Evolutionary conservation across 2,113 vertebrate species (phyloP).

Genomic region (zebrafish (Danio rerio)): DNA sequence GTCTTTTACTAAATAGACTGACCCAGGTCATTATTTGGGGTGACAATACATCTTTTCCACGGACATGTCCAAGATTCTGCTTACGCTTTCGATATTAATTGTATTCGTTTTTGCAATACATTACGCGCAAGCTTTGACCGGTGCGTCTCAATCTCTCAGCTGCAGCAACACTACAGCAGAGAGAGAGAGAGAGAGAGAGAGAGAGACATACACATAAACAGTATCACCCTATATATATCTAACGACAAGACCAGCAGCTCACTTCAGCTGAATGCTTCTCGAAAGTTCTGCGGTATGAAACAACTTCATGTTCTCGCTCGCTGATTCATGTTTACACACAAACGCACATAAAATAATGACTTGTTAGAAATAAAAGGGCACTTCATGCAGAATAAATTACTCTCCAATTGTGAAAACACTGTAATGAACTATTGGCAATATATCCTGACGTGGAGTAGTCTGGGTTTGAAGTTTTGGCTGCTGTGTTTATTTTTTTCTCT

Average conservation of each 20-base stretch:
- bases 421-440: neutral
- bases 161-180: too few relatives aligned
- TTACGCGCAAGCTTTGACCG: too few relatives aligned
- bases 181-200: too few relatives aligned
- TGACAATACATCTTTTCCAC: too few relatives aligned
- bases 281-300: neutral
- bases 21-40: too few relatives aligned
- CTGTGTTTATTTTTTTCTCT: neutral
- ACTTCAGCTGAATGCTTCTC: neutral
- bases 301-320: neutral
- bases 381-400: neutral
- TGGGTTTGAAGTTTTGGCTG: conserved; percentile 11
- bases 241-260: conserved; percentile 58
- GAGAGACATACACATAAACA: conserved; percentile 90
- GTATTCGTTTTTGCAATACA: too few relatives aligned
- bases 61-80: too few relatives aligned
- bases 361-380: neutral
- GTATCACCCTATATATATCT: conserved; percentile 96
- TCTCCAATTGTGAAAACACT: neutral
- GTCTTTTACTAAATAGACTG: too few relatives aligned
- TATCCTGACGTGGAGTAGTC: neutral
- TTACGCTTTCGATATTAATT: too few relatives aligned
- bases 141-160: too few relatives aligned
- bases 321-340: too few relatives aligned
- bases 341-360: too few relatives aligned